Evolutionary conservation across 1,140 invertebrate genomes (phyloP), one percentile per base, ranked within the genome.

Genomic region (Zaprionus taronus): DNA sequence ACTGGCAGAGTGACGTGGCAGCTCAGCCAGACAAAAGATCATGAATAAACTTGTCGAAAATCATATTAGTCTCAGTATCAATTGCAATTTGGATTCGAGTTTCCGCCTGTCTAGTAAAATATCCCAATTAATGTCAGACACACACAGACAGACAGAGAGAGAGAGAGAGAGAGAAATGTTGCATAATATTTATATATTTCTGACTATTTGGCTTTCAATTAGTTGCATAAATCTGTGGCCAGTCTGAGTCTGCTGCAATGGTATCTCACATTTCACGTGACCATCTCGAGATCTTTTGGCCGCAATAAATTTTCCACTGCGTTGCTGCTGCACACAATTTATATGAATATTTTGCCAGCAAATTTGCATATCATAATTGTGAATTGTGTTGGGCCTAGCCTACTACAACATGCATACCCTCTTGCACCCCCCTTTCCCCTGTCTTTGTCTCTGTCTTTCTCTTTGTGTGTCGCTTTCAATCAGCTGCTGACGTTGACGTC

Each of bases 341-440:
- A 60, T 76, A 79, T 75, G 72, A 75, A 75, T 79, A 75, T 78
- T 73, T 68, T 64, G 77, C 72, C 72, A 56, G 61, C 67, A 70
- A 75, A 79, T 79, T 79, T 79, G 72, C 77, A 79, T 79, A 79
- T 70, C 72, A 79, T 79, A 79, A 79, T 79, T 79, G 72, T 75
- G 72, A 70, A 71, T 75, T 75, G 60, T 75, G 41, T 15, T 47
- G 41, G 58, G 72, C 38, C 72, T 69, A 63, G 41, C 41, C 41
- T 75, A 31, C 58, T 41, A 61, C 51, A 49, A 28, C 31, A 57
- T 69, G 57, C 72, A 38, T 15, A 56, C 12, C 26, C 31, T n/a
- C 15, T 5, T 5, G 24, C 24, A 26, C 3, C 31, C 6, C 14
- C 41, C 38, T n/a, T 17, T 20, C 2, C 7, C 14, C 34, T 26